Conservation (phyloP, 53 echinoderm and acorn worm species). For the Patiria pectinifera region DNA sequence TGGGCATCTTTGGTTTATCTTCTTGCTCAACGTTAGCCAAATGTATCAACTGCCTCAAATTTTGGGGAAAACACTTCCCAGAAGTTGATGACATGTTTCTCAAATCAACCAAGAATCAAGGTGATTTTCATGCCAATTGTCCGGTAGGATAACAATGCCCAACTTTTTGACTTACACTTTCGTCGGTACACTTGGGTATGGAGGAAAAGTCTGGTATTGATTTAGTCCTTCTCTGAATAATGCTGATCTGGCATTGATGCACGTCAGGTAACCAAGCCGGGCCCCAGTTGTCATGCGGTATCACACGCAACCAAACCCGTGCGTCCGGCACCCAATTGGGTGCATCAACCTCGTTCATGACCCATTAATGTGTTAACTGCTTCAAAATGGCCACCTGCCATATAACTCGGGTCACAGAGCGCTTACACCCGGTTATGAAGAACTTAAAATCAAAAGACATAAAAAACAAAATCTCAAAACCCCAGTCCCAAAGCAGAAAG, state of each 20-base stretch:
- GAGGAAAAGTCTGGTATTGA: neutral
- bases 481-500: neutral
- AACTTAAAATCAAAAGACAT: neutral
- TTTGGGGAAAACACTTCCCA: no score
- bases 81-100: no score
- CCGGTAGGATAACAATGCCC: no score
- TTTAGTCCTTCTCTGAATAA: neutral
- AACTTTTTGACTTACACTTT: no score
- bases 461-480: neutral
- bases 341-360: conserved; percentile 19
- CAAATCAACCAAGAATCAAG: no score
- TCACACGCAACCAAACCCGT: conserved; percentile 5
- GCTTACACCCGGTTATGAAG: neutral
- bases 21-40: no score
- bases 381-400: neutral
- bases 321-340: conserved; percentile 55
- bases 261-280: conserved; percentile 7
- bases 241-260: conserved; percentile 29
- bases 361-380: conserved; percentile 11
- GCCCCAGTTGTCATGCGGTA: neutral
- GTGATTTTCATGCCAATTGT: no score
- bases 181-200: neutral
- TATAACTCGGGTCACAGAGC: neutral
- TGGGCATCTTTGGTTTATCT: no score
- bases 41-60: no score